Base-by-base conservation (phyloP, 2,113 vertebrate genomes). In the Oncorhynchus nerka region DNA sequence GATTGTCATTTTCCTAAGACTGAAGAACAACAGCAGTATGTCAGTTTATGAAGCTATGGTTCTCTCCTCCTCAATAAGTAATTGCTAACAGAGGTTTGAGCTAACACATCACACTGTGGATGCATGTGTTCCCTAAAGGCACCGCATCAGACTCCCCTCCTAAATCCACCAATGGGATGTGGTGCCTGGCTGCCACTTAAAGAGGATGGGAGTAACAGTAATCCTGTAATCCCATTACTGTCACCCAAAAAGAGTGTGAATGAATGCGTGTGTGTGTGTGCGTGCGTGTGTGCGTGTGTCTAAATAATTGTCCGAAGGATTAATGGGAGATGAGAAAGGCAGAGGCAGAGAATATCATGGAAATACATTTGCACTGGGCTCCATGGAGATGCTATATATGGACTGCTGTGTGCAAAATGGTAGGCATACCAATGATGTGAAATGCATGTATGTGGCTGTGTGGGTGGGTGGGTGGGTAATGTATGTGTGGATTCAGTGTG, bases 171-270 rank as follows among this genome's bases (percentile, higher is more conserved):
- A 82, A 77, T 82, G 73, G 81, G 45, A 85, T 71, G 79, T 26
- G 61, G 78, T 75, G 81, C 83, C 73, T 77, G 77, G 76, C 39
- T 65, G 83, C 34, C 4, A 73, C 78, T 86, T 85, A 86, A 88
- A 59, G 71, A 83, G 81, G 77, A 84, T 75, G 78, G 84, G 73
- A 86, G 77, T 79, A 84, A 87, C 81, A 81, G 70, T 83, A 90
- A 90, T 86, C 87, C 81, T 75, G 76, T 92, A 92, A 91, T 91
- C 87, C 82, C 75, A 87, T 90, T 89, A 87, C 70, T 73, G 71
- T 83, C 66, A 74, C 26, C 75, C 24, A 3, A 48, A 62, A 32
- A 28, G 16, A 55, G 20, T 55, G 69, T 73, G 49, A 67, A 34
- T 55, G 22, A 24, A 6, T 28, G 51, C 65, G 55, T 77, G 64